Percentiles rank a stretch among this genome's conserved stretches.
Evolutionary conservation across 1,140 invertebrate species (phyloP).

Genomic region (Theocolax elegans): DNA sequence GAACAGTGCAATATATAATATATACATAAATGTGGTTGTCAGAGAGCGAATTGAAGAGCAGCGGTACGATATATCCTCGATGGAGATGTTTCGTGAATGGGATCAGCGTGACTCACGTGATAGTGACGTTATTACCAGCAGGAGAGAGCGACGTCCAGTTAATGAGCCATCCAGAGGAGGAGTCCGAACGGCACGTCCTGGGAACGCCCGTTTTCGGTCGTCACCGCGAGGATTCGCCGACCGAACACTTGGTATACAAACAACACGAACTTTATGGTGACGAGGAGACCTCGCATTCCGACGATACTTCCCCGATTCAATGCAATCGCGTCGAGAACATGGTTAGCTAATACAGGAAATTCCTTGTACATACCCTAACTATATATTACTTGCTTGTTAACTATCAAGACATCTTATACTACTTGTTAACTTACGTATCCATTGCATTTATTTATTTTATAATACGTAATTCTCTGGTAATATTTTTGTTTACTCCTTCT

Average conservation of each 20-base stretch:
- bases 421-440: too few species aligned
- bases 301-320: slow-evolving; percentile 24
- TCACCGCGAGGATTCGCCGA: slow-evolving; percentile 11
- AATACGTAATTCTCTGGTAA: too few species aligned
- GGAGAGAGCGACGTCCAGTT: slow-evolving; percentile 70
- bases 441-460: too few species aligned
- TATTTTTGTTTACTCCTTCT: too few species aligned
- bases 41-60: not conserved
- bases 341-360: slow-evolving; percentile 20
- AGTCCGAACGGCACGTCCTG: slow-evolving; percentile 19
- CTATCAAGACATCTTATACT: too few species aligned
- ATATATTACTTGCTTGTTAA: too few species aligned
- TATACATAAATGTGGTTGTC: too few species aligned
- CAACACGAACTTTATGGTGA: not conserved
- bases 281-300: not conserved
- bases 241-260: slow-evolving; percentile 16
- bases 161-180: slow-evolving; percentile 49
- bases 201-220: slow-evolving; percentile 17
- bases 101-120: slow-evolving; percentile 71
- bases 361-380: too few species aligned
- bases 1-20: too few species aligned
- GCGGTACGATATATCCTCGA: slow-evolving; percentile 43
- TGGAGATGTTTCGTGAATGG: slow-evolving; percentile 81
- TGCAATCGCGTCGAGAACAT: slow-evolving; percentile 57
- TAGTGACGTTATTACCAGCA: slow-evolving; percentile 78